These are phyloP conservation scores for Cacoxenus indagator DNA, from an alignment of 2,888 invertebrate species.

Conservation along the genomic window DNA sequence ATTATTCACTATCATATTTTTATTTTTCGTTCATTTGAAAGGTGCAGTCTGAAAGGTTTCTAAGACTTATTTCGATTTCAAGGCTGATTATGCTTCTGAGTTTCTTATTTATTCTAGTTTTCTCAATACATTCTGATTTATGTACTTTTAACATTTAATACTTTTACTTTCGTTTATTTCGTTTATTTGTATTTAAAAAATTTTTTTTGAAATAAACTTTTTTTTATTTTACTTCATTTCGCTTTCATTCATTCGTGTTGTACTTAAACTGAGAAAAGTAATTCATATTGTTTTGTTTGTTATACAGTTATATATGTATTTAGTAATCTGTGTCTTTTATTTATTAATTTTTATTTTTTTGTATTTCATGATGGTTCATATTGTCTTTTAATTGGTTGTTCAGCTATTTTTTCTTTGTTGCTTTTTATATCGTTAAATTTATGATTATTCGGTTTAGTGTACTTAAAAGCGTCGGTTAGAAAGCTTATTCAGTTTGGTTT, in stretches of 20 bases:
- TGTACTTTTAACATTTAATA: conserved; percentile 38
- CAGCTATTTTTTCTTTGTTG: conserved; percentile 18
- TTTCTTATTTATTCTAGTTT: neutral
- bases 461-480: conserved; percentile 22
- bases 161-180: conserved; percentile 30
- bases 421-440: neutral
- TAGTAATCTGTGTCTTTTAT: conserved; percentile 17
- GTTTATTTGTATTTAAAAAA: conserved; percentile 32
- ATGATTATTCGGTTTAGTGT: conserved; percentile 36
- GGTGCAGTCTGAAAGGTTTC: conserved; percentile 61
- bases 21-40: conserved; percentile 1
- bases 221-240: neutral
- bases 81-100: neutral
- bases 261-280: conserved; percentile 17
- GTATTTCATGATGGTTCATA: conserved; percentile 10
- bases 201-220: conserved; percentile 18
- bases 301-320: conserved; percentile 12
- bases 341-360: neutral
- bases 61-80: neutral
- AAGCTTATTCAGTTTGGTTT: neutral
- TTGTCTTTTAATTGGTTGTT: conserved; percentile 23
- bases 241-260: neutral
- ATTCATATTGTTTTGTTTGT: conserved; percentile 18
- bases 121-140: neutral
- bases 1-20: neutral